Evolutionary conservation across 2,113 vertebrate species (phyloP), one percentile per base, ranked within the genome.

Genomic region (Siniperca chuatsi): DNA sequence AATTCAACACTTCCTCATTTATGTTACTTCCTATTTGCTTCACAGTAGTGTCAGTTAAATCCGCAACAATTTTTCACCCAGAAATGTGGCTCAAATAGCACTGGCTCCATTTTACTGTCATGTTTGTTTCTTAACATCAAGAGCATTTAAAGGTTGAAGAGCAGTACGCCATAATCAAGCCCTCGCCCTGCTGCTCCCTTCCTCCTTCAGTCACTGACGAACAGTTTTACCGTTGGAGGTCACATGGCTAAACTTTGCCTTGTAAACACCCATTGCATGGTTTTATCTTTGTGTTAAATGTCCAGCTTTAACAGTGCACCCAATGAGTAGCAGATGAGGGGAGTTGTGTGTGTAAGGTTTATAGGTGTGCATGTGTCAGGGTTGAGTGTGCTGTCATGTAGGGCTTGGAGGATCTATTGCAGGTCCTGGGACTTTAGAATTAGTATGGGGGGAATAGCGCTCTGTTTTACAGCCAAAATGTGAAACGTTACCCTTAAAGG

Each of bases 241-340:
- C 94, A 92, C 90, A 82, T 88, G 88, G 88, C 86, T 83, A 87
- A 87, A 92, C 85, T 75, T 72, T 84, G 82, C 76, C 90, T 92
- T 90, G 92, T 92, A 92, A 94, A 92, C 85, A 87, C 71, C 84
- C 84, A 58, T 77, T 4, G n/a, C 37, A 54, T 37, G 83, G 75
- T 88, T 94, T 90, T 85, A 88, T 78, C 89, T 87, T 86, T 72
- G 90, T 90, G 91, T 83, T 89, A 91, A 92, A 93, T 86, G 91
- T 85, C 50, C 80, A 75, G 80, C 72, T 82, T 81, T 87, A 88
- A 83, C 90, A 67, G 64, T 52, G 71, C 33, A 61, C 78, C 83
- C 93, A 93, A 91, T 87, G 90, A 93, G 89, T 82, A 92, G 92
- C 92, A 94, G 92, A 91, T 92, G 94, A 93, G 88, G 67, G 85